Evolutionary conservation across 2,797 vertebrate species (phyloP).

Genomic region (Carduelis carduelis): DNA sequence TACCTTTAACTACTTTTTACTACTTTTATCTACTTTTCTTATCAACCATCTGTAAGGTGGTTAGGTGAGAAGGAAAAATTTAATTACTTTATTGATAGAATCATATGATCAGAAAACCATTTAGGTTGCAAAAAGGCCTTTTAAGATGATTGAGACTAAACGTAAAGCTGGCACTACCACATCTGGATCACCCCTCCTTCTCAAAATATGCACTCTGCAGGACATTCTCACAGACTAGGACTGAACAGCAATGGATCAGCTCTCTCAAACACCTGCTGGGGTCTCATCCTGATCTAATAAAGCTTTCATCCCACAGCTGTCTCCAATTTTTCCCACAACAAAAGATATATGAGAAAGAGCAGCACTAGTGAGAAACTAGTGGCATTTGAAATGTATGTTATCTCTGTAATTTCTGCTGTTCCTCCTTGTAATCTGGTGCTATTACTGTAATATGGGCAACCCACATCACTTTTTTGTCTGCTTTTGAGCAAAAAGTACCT

Average conservation of each 20-base stretch:
- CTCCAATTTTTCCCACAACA: background rate
- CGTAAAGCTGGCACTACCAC: background rate
- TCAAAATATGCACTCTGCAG: background rate
- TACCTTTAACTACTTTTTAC: too few species aligned
- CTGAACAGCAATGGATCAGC: background rate
- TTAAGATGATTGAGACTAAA: background rate
- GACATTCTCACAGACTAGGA: background rate
- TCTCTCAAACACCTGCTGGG: background rate
- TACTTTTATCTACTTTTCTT: background rate
- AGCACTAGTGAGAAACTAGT: background rate
- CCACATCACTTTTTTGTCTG: background rate
- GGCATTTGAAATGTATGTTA: background rate
- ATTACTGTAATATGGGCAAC: background rate
- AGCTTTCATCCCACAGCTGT: background rate
- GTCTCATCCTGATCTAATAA: background rate
- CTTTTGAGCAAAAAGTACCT: background rate
- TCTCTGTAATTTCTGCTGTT: background rate
- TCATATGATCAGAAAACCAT: background rate
- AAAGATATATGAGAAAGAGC: background rate
- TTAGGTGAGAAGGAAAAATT: background rate
- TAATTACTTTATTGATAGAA: background rate
- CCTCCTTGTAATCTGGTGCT: background rate
- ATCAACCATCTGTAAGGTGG: background rate
- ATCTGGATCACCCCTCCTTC: background rate
- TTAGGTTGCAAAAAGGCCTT: background rate